Evolutionary conservation across 2,888 invertebrate species (phyloP).

Genomic region (Polietes domitor): DNA sequence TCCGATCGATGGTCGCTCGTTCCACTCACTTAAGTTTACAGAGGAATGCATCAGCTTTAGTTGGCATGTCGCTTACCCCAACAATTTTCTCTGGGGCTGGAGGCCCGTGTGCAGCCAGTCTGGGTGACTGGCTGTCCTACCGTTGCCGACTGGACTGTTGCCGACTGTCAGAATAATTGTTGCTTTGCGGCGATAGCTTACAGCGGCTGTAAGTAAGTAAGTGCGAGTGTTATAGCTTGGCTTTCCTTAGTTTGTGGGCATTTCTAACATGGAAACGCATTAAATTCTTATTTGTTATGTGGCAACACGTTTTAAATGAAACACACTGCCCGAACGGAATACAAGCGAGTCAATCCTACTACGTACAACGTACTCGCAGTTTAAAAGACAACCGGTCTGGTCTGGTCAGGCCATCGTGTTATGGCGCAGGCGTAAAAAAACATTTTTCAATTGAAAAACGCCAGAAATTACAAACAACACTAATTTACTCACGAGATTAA

Average conservation of each 20-base stretch:
- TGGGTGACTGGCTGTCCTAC: not conserved
- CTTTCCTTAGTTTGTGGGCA: conserved; percentile 53
- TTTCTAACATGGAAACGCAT: conserved; percentile 71
- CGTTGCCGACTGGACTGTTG: not conserved
- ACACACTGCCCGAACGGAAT: conserved; percentile 58
- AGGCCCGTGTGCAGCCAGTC: too few species aligned
- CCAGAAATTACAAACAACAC: conserved; percentile 27
- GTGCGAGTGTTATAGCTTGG: too few species aligned
- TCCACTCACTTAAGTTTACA: not conserved
- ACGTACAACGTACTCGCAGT: conserved; percentile 26
- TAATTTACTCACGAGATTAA: conserved; percentile 56
- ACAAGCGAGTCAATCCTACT: conserved; percentile 62
- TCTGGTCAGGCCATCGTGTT: conserved; percentile 9
- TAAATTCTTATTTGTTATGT: conserved; percentile 76
- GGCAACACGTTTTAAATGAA: conserved; percentile 69
- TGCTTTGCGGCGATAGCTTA: conserved; percentile 33
- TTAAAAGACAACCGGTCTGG: conserved; percentile 41
- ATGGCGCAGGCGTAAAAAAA: conserved; percentile 68
- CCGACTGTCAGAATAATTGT: conserved; percentile 41
- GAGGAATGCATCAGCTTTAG: conserved; percentile 5
- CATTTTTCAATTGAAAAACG: conserved; percentile 69
- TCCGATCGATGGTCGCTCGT: not conserved
- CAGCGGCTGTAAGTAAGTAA: not conserved
- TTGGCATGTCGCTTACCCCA: conserved; percentile 4
- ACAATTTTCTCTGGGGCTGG: not conserved